A percentile compares a stretch with the other conserved stretches of the same genome.
phyloP scores from a whole-genome alignment of 2,888 invertebrate species.

The Crossocerus cetratus region DNA sequence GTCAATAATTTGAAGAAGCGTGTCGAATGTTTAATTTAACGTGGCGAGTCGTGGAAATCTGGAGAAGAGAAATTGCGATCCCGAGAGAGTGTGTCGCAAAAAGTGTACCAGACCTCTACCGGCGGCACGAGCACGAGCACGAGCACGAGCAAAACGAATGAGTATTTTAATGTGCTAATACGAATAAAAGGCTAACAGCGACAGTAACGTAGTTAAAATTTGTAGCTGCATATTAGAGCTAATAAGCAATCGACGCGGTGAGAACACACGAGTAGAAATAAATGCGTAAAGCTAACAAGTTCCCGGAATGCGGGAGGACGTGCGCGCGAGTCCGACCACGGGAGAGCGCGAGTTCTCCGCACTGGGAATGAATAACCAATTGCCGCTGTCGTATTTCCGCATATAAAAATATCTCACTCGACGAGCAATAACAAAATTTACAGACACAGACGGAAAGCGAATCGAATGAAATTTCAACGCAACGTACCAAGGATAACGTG shows the following conservation, averaged over 20 bases:
- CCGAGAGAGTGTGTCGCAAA: conserved; percentile 3
- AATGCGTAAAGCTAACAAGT: conserved; percentile 1
- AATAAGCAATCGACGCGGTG: conserved; percentile 28
- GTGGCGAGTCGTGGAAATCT: conserved; percentile 12
- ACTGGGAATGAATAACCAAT: conserved; percentile 11
- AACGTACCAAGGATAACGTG: conserved; percentile 24
- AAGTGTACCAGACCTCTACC: conserved; percentile 39
- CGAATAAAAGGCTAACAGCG: conserved; percentile 21
- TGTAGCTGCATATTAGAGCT: conserved; percentile 27
- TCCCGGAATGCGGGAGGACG: conserved; percentile 19
- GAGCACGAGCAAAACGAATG: conserved; percentile 37
- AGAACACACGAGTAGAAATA: background rate
- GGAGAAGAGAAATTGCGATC: conserved; percentile 6
- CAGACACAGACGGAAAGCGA: conserved; percentile 3
- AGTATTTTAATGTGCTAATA: conserved; percentile 35
- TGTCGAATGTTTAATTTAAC: conserved; percentile 53
- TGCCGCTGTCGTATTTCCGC: background rate
- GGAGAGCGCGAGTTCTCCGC: conserved; percentile 4
- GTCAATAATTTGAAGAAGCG: conserved; percentile 53
- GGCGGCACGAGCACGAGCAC: conserved; percentile 28
- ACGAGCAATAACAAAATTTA: conserved; percentile 38
- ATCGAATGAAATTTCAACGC: conserved; percentile 18
- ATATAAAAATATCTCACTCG: conserved; percentile 30
- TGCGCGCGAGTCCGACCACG: background rate
- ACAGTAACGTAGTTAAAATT: conserved; percentile 22